phyloP scores from a whole-genome alignment of 2,888 invertebrate species.

The Ormyrus rosae region DNA sequence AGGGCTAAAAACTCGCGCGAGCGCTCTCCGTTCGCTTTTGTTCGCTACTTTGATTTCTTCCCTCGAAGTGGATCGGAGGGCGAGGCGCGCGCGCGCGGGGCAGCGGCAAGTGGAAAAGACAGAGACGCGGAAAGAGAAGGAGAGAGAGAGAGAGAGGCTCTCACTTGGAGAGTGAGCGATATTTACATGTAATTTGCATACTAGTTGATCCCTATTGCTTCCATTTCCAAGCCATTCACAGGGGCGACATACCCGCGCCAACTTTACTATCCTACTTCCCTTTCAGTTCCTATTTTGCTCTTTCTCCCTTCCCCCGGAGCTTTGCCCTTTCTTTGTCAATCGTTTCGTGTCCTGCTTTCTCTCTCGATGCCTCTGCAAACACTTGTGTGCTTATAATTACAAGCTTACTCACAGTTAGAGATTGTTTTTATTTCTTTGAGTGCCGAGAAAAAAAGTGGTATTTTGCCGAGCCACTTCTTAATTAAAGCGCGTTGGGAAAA shows the following conservation, averaged over 20 bases:
- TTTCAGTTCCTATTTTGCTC: slow-evolving; percentile 42
- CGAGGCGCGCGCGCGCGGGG: slow-evolving; percentile 24
- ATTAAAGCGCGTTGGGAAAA: too few relatives aligned
- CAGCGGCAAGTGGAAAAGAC: slow-evolving; percentile 46
- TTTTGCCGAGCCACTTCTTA: neutral
- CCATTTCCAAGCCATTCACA: slow-evolving; percentile 73
- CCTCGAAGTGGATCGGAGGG: slow-evolving; percentile 60
- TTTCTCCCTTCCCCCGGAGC: slow-evolving; percentile 57
- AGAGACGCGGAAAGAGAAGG: slow-evolving; percentile 47
- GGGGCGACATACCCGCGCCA: slow-evolving; percentile 69
- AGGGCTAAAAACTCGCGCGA: slow-evolving; percentile 67
- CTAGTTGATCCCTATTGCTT: slow-evolving; percentile 77
- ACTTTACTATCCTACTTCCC: slow-evolving; percentile 67
- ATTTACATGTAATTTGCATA: slow-evolving; percentile 77
- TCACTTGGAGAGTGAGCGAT: slow-evolving; percentile 73
- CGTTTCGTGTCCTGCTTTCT: slow-evolving; percentile 50
- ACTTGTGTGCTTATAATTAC: slow-evolving; percentile 41
- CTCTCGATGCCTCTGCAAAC: slow-evolving; percentile 41
- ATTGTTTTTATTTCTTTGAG: slow-evolving; percentile 13
- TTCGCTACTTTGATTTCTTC: slow-evolving; percentile 74
- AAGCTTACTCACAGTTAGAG: slow-evolving; percentile 27
- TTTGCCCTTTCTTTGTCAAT: slow-evolving; percentile 57
- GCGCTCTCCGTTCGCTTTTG: slow-evolving; percentile 70
- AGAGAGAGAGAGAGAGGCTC: slow-evolving; percentile 63
- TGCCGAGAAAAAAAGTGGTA: neutral